These are phyloP conservation scores for Odontocerum albicorne DNA, from an alignment of 2,888 invertebrate genomes.

Conservation along the genomic window DNA sequence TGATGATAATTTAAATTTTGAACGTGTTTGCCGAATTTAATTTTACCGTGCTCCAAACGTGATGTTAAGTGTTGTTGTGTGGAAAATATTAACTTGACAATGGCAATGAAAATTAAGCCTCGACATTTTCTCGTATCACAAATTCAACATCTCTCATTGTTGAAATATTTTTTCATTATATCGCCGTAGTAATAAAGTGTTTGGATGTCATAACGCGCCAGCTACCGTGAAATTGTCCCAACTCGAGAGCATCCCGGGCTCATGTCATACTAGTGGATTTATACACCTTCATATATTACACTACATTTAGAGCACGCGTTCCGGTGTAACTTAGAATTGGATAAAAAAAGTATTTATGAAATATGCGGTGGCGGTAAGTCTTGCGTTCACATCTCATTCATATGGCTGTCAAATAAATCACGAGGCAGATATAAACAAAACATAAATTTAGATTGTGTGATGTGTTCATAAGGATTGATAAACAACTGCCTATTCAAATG, in stretches of 20 bases:
- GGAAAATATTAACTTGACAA: background rate
- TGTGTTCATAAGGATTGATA: conserved; percentile 16
- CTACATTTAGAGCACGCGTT: background rate
- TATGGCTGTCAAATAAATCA: conserved; percentile 29
- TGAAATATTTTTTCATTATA: conserved; percentile 23
- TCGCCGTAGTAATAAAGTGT: conserved; percentile 19
- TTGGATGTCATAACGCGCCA: conserved; percentile 29
- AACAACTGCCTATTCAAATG: conserved; percentile 12
- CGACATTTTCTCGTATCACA: conserved; percentile 2
- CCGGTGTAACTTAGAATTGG: background rate
- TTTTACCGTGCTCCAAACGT: no score
- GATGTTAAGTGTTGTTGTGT: background rate
- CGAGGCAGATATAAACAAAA: conserved; percentile 24
- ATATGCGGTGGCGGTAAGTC: conserved; percentile 28
- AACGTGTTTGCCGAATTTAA: no score
- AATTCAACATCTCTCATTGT: conserved; percentile 18
- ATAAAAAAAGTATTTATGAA: conserved; percentile 27
- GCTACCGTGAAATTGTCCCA: conserved; percentile 31
- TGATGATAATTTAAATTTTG: no score
- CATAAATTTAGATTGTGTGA: conserved; percentile 17
- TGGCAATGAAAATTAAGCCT: conserved; percentile 9
- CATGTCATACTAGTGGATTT: no score
- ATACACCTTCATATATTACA: no score
- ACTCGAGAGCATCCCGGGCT: background rate
- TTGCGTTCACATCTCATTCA: conserved; percentile 24